Conservation (phyloP, 1,140 invertebrate species). For the Lepidotrigona ventralis region DNA sequence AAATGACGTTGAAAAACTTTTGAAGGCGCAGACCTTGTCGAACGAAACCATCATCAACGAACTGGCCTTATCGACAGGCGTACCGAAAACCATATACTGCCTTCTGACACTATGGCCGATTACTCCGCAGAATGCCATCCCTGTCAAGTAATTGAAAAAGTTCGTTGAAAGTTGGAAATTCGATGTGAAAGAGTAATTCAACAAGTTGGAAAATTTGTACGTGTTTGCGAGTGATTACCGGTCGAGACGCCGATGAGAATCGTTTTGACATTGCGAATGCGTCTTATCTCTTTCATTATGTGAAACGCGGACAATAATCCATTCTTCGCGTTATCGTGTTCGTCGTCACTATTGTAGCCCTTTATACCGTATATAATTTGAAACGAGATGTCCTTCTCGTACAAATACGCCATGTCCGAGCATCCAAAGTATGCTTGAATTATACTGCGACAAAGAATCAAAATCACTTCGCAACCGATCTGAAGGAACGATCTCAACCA, state of each 20-base stretch:
- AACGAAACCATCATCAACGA: constrained; percentile 44
- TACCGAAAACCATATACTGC: constrained; percentile 86
- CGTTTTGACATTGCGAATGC: constrained; percentile 75
- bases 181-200: neutral
- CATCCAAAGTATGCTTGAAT: constrained; percentile 76
- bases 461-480: neutral
- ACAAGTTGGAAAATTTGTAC: neutral
- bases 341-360: constrained; percentile 62
- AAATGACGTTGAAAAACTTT: neutral
- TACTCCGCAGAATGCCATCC: constrained; percentile 84
- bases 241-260: constrained; percentile 84
- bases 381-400: constrained; percentile 84
- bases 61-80: constrained; percentile 81
- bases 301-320: constrained; percentile 80
- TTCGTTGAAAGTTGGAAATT: neutral
- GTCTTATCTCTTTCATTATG: constrained; percentile 78
- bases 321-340: constrained; percentile 80
- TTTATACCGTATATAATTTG: constrained; percentile 82
- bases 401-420: constrained; percentile 82
- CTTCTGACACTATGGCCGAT: constrained; percentile 84
- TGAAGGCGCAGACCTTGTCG: constrained; percentile 51
- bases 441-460: constrained; percentile 62
- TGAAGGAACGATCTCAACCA: neutral
- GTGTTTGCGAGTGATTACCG: constrained; percentile 70
- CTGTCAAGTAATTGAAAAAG: constrained; percentile 20